Conservation (phyloP, 2,888 invertebrate species). For the Adela reaumurella region DNA sequence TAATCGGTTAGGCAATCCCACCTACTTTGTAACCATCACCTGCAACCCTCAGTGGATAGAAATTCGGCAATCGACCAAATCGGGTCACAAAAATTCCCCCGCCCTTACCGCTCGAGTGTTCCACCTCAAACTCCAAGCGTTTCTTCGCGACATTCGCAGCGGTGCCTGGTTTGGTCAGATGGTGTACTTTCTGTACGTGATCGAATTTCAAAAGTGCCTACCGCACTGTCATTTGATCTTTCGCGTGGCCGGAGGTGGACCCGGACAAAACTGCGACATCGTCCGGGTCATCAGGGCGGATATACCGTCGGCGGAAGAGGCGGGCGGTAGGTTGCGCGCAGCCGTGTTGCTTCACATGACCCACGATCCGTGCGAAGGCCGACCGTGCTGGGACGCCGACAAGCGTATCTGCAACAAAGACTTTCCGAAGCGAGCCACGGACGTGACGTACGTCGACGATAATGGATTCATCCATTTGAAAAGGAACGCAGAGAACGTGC, state of each 20-base stretch:
- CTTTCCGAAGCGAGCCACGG: conserved; percentile 7
- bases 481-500: too few relatives aligned
- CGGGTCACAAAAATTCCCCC: not conserved
- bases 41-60: conserved; percentile 6
- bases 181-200: conserved; percentile 5
- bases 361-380: conserved; percentile 15
- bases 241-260: conserved; percentile 8
- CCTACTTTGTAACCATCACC: conserved; percentile 2
- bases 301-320: conserved; percentile 1
- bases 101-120: not conserved
- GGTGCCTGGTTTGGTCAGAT: conserved; percentile 4
- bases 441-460: conserved; percentile 8
- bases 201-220: conserved; percentile 8
- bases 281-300: conserved; percentile 10
- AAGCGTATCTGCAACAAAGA: conserved; percentile 8
- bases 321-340: conserved; percentile 1
- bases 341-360: conserved; percentile 11
- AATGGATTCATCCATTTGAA: conserved; percentile 9
- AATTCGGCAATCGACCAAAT: conserved; percentile 2
- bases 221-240: conserved; percentile 6
- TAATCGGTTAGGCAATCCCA: conserved; percentile 5
- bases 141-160: not conserved
- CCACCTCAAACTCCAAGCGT: not conserved
- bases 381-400: conserved; percentile 11
- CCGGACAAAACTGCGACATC: conserved; percentile 8